phyloP scores from a whole-genome alignment of 2,797 vertebrate genomes.

The Takifugu rubripes region DNA sequence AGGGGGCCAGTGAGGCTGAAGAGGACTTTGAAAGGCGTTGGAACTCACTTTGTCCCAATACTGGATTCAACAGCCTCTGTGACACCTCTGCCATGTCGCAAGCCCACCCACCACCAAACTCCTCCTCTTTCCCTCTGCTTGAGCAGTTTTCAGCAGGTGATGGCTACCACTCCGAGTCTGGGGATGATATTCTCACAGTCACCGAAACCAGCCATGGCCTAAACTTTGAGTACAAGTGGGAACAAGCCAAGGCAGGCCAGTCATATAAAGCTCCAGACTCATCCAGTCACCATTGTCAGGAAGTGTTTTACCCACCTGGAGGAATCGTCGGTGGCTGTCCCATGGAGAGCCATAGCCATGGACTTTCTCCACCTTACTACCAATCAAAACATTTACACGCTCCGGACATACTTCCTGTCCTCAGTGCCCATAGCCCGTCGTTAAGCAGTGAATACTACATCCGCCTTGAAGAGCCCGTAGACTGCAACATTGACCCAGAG shows the following conservation, averaged over 20 bases:
- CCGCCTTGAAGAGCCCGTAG: conserved; percentile 88
- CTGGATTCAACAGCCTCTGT: conserved; percentile 47
- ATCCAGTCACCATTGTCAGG: conserved; percentile 75
- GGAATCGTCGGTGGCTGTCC: conserved; percentile 74
- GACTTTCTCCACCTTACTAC: conserved; percentile 85
- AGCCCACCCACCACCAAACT: conserved; percentile 42
- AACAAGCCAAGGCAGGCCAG: conserved; percentile 81
- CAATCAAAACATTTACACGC: conserved; percentile 80
- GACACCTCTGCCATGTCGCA: conserved; percentile 20
- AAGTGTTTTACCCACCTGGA: conserved; percentile 81
- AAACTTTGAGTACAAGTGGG: conserved; percentile 98
- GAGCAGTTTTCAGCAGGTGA: conserved; percentile 85
- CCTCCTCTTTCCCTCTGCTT: conserved; percentile 87
- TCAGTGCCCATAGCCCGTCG: conserved; percentile 90
- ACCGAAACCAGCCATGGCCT: conserved; percentile 95
- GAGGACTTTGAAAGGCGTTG: conserved; percentile 95
- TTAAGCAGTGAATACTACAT: conserved; percentile 92
- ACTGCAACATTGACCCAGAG: conserved; percentile 80
- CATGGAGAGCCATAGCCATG: conserved; percentile 70
- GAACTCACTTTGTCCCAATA: conserved; percentile 88
- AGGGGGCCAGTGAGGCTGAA: conserved; percentile 86
- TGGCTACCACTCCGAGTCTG: conserved; percentile 84
- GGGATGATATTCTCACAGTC: conserved; percentile 91
- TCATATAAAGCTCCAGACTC: conserved; percentile 69
- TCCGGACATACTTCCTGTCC: conserved; percentile 85